These are phyloP conservation scores for Thereva nobilitata DNA, from an alignment of 2,888 invertebrate genomes.

Conservation along the genomic window DNA sequence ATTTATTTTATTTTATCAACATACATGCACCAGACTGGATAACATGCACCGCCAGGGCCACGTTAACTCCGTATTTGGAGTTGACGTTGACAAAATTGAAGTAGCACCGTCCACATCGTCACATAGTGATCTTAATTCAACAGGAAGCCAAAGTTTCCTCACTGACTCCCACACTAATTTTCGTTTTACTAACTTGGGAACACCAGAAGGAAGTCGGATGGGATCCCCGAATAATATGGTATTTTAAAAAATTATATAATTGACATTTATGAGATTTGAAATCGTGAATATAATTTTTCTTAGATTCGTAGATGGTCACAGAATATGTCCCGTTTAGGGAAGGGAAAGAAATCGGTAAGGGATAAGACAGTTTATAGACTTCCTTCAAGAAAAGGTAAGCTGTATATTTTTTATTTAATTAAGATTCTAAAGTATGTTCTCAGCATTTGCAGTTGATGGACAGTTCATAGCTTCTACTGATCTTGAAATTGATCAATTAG, in stretches of 20 bases:
- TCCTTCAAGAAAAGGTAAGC: constrained; percentile 44
- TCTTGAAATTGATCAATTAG: constrained; percentile 64
- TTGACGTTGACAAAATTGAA: constrained; percentile 45
- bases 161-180: constrained; percentile 45
- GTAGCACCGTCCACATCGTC: constrained; percentile 45
- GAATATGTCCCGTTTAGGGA: constrained; percentile 45
- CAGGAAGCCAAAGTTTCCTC: constrained; percentile 45
- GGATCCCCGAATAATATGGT: constrained; percentile 47
- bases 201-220: constrained; percentile 38
- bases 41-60: constrained; percentile 29
- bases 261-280: background rate
- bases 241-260: background rate
- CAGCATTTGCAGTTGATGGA: constrained; percentile 44
- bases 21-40: background rate
- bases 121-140: constrained; percentile 46
- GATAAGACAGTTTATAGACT: constrained; percentile 44
- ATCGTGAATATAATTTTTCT: background rate
- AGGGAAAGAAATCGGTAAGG: constrained; percentile 43
- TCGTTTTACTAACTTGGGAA: constrained; percentile 41
- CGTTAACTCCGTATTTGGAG: constrained; percentile 41
- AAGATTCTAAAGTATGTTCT: background rate
- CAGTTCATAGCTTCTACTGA: constrained; percentile 41
- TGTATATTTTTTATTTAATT: background rate
- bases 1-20: background rate
- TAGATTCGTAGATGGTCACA: constrained; percentile 49